Evolutionary conservation across 1,140 invertebrate genomes (phyloP), one percentile per base, ranked within the genome.

Genomic region (Cotesia typhae): DNA sequence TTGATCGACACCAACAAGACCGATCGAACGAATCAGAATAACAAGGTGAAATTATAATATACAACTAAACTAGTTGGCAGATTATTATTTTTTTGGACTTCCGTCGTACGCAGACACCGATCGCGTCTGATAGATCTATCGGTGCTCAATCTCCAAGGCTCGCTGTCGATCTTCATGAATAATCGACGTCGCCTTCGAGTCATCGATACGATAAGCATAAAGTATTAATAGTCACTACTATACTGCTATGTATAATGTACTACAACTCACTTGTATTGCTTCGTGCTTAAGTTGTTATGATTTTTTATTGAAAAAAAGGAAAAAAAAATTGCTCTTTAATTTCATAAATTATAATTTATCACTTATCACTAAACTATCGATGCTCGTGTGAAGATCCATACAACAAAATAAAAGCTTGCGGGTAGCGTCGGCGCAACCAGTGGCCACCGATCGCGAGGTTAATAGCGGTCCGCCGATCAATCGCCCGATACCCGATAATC

Each of bases 151-250:
- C 66, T 28, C n/a, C 10, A 12, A n/a, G 28, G 4, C 12, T 47
- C 35, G 12, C 12, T 47, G 12, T 17, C 14, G 66, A 67, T 67
- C 66, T 67, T 67, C 66, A 67, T 67, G 66, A 67, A 67, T 67
- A 67, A 52, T 7, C 66, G 53, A 67, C 51, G 66, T 47, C 41
- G 41, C 41, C 41, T 9, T 6, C 41, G n/a, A 65, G 36, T 14
- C 36, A 6, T 47, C 41, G 10, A 9, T 14, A 7, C 60, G 60
- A 61, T 61, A 61, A 61, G 41, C 6, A 47, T 47, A 47, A 47
- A 47, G 41, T 47, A 47, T 6, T 9, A 10, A 10, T 9, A 47
- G 41, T 10, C 41, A 28, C 28, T 28, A 28, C 1, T 28, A 1
- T 28, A 28, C 1, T 28, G 28, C 28, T 28, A 28, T 28, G 3